A percentile compares a stretch with the other conserved stretches of the same genome.
Evolutionary conservation across 2,113 vertebrate genomes (phyloP).

Genomic region (Epinephelus cyanopodus): DNA sequence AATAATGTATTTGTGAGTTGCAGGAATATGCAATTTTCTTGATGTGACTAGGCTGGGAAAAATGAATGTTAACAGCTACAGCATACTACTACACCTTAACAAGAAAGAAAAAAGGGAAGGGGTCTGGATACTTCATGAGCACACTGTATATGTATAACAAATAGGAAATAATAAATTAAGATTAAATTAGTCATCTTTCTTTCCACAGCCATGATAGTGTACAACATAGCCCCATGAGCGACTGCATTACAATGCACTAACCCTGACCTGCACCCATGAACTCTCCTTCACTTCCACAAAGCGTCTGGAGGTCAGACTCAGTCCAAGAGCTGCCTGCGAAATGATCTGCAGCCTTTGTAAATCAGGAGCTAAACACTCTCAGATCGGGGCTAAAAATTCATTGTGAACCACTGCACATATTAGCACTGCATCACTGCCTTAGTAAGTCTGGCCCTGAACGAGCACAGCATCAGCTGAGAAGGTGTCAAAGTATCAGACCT

Average conservation of each 20-base stretch:
- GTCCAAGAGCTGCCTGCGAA: constrained; percentile 20
- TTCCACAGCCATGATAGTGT: background rate
- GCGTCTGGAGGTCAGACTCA: constrained; percentile 21
- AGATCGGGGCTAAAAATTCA: constrained; percentile 5
- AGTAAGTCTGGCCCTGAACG: background rate
- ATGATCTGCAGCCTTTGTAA: background rate
- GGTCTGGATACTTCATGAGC: too few species aligned
- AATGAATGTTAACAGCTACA: too few species aligned
- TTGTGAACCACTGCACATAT: constrained; percentile 1
- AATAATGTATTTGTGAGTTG: too few species aligned
- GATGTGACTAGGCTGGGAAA: too few species aligned
- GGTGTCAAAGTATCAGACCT: background rate
- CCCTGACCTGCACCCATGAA: background rate
- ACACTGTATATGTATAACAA: too few species aligned
- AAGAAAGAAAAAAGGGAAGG: too few species aligned
- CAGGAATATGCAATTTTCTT: too few species aligned
- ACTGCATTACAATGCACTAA: background rate
- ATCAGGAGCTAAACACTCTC: background rate
- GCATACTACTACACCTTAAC: too few species aligned
- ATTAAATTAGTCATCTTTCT: background rate
- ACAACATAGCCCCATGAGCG: background rate
- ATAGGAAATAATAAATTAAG: too few species aligned
- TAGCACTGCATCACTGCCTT: background rate
- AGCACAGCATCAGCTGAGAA: background rate
- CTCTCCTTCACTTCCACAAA: background rate